Percentiles rank a stretch among this genome's conserved stretches.
phyloP scores from a whole-genome alignment of 2,797 vertebrate species.

The Tokudaia tokunoshimensis region DNA sequence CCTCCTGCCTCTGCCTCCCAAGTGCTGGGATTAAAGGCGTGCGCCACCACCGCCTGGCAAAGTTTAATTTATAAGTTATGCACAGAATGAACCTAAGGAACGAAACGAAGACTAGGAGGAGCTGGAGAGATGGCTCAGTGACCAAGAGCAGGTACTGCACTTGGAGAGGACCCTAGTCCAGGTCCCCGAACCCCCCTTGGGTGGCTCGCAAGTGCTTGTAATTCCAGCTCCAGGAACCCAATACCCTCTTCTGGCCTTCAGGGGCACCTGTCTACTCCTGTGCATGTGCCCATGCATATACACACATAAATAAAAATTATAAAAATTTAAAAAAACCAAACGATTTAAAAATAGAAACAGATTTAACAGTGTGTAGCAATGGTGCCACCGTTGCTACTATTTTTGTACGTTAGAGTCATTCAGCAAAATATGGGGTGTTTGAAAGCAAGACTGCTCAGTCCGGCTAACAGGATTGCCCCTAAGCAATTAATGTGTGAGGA shows the following conservation, averaged over 20 bases:
- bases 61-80: not conserved
- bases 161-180: not conserved
- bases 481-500: not conserved
- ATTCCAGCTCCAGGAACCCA: not conserved
- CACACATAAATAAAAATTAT: not conserved
- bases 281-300: not conserved
- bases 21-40: no score
- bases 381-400: accelerated
- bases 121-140: not conserved
- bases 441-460: no score
- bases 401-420: not conserved
- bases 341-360: not conserved
- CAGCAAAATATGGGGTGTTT: not conserved
- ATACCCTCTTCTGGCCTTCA: not conserved
- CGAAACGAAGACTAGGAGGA: not conserved
- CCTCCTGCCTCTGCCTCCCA: no score
- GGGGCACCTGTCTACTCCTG: not conserved
- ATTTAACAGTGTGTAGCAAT: not conserved
- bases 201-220: no score
- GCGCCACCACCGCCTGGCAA: no score
- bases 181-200: not conserved
- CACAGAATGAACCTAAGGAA: not conserved
- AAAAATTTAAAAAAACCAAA: not conserved
- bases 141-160: no score
- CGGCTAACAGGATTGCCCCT: not conserved